Conservation (phyloP, 1,140 invertebrate genomes). For the Cylas formicarius region DNA sequence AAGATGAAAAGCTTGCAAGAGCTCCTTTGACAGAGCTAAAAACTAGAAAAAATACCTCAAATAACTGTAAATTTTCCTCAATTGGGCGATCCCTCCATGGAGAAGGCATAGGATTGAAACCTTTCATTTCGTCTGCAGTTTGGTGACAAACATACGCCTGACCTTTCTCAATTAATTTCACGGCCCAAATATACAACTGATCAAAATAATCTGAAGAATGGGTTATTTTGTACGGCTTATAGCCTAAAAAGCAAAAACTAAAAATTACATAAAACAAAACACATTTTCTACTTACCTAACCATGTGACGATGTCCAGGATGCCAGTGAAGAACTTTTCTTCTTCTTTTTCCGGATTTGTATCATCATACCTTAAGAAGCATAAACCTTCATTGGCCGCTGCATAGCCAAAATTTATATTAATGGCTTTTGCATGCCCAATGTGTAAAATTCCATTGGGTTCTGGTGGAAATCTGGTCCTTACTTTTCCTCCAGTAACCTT, state of each 20-base stretch:
- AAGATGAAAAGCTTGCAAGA: no score
- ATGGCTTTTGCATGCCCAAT: conserved; percentile 99
- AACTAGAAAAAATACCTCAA: conserved; percentile 69
- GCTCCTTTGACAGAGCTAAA: no score
- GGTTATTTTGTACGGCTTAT: conserved; percentile 87
- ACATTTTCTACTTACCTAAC: conserved; percentile 60
- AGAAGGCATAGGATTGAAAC: conserved; percentile 88
- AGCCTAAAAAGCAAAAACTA: conserved; percentile 54
- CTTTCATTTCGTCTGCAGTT: conserved; percentile 90
- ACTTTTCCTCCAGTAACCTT: conserved; percentile 78
- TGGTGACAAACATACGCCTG: conserved; percentile 98
- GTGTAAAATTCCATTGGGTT: conserved; percentile 98
- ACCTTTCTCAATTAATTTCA: conserved; percentile 76
- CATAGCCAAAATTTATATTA: conserved; percentile 99
- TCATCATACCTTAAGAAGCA: conserved; percentile 97
- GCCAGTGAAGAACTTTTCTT: conserved; percentile 93
- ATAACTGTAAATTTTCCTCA: conserved; percentile 82
- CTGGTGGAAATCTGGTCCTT: conserved; percentile 93
- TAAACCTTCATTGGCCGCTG: conserved; percentile 77
- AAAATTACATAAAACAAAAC: conserved; percentile 8
- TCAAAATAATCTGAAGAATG: conserved; percentile 98
- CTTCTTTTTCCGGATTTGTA: conserved; percentile 99
- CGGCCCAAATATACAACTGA: conserved; percentile 89
- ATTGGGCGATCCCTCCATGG: conserved; percentile 90
- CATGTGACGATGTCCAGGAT: conserved; percentile 97